Conservation (phyloP, 2,888 invertebrate genomes). For the Lypha dubia region DNA sequence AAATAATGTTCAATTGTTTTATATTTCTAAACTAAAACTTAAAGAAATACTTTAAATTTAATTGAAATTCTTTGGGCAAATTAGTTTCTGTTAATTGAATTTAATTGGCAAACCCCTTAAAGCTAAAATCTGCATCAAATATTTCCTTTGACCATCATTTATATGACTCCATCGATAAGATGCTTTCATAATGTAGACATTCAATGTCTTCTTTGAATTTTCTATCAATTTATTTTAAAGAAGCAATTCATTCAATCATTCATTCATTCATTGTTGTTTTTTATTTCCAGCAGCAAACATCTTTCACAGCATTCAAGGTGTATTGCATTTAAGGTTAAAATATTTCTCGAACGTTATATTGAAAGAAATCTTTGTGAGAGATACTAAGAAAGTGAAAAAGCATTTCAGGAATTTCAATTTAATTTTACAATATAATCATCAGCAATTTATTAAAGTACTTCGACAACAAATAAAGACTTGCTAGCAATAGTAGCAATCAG, state of each 20-base stretch:
- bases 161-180: slow-evolving; percentile 17
- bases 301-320: background rate
- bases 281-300: background rate
- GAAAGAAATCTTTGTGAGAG: background rate
- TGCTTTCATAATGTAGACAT: slow-evolving; percentile 30
- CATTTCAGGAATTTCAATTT: slow-evolving; percentile 65
- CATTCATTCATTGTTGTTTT: background rate
- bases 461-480: background rate
- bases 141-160: slow-evolving; percentile 11
- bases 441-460: slow-evolving; percentile 57
- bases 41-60: background rate
- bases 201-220: slow-evolving; percentile 15
- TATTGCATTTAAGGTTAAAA: background rate
- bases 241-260: too few relatives aligned
- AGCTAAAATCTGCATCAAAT: background rate
- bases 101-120: slow-evolving; percentile 1
- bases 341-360: background rate
- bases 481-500: background rate
- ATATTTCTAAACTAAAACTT: too few relatives aligned
- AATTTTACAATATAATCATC: slow-evolving; percentile 65
- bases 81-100: background rate
- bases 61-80: background rate
- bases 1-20: too few relatives aligned
- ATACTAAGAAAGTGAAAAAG: slow-evolving; percentile 9
- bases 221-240: background rate